phyloP scores from a whole-genome alignment of 2,113 vertebrate species.

The Zapus hudsonius region DNA sequence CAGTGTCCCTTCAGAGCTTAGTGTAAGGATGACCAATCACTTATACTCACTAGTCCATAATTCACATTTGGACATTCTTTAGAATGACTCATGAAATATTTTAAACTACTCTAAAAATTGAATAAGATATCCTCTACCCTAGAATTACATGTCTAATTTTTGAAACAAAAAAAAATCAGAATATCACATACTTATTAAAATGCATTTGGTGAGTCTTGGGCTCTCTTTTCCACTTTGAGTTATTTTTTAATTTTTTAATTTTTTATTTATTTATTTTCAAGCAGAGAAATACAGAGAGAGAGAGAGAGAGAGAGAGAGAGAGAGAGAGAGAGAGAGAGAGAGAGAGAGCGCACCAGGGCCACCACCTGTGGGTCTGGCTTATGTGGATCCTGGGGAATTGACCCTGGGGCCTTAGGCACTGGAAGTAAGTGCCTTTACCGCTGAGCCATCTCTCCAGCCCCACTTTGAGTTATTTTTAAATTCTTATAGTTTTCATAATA shows the following conservation, averaged over 20 bases:
- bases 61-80: not conserved
- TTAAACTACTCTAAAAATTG: not conserved
- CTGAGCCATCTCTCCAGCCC: too few species aligned
- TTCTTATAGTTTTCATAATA: not conserved
- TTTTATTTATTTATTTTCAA: too few species aligned
- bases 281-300: too few species aligned
- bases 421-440: too few species aligned
- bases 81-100: not conserved
- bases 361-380: too few species aligned
- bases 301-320: too few species aligned
- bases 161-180: not conserved
- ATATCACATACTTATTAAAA: not conserved
- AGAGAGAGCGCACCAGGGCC: too few species aligned
- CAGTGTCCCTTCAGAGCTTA: not conserved
- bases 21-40: not conserved
- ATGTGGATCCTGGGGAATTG: too few species aligned
- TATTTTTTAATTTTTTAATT: too few species aligned
- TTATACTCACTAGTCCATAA: not conserved
- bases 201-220: not conserved
- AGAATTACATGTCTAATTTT: not conserved
- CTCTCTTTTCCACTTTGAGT: not conserved
- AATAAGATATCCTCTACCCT: not conserved
- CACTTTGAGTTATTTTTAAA: conserved; percentile 25
- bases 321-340: too few species aligned
- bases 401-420: too few species aligned